These are phyloP conservation scores for Epinotia bilunana DNA, from an alignment of 2,888 invertebrate species.

Conservation along the genomic window DNA sequence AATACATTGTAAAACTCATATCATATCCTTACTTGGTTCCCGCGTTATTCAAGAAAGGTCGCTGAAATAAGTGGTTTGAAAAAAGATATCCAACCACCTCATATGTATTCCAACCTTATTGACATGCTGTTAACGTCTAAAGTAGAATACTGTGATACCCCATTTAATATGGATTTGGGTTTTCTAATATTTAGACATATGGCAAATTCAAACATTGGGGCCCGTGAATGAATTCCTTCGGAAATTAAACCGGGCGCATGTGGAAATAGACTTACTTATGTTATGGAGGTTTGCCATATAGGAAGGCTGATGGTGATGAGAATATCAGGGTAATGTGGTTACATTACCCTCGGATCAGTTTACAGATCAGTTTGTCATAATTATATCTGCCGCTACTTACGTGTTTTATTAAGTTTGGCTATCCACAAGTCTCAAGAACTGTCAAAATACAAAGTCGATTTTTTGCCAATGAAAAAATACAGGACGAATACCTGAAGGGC, in stretches of 20 bases:
- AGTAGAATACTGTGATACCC: not conserved
- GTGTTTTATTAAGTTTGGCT: no score
- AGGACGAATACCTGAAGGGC: no score
- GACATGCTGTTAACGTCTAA: not conserved
- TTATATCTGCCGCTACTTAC: not conserved
- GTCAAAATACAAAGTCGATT: no score
- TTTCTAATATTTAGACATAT: conserved; percentile 43
- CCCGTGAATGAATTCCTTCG: conserved; percentile 27
- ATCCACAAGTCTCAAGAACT: no score
- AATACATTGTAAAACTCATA: conserved; percentile 27
- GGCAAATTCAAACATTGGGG: conserved; percentile 42
- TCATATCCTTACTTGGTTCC: conserved; percentile 4
- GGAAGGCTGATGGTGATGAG: not conserved
- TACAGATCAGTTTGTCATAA: not conserved
- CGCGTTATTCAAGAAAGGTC: conserved; percentile 35
- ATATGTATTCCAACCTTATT: conserved; percentile 6
- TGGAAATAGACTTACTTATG: conserved; percentile 27
- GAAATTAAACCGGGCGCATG: conserved; percentile 25
- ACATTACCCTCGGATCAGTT: no score
- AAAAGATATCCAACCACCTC: conserved; percentile 15
- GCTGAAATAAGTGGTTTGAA: conserved; percentile 32
- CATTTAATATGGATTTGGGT: conserved; percentile 36
- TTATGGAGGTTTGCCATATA: not conserved
- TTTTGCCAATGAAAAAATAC: no score
- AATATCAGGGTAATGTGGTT: conserved; percentile 7